Base-by-base conservation (phyloP, 2,888 invertebrate genomes). In the Rutpela maculata region DNA sequence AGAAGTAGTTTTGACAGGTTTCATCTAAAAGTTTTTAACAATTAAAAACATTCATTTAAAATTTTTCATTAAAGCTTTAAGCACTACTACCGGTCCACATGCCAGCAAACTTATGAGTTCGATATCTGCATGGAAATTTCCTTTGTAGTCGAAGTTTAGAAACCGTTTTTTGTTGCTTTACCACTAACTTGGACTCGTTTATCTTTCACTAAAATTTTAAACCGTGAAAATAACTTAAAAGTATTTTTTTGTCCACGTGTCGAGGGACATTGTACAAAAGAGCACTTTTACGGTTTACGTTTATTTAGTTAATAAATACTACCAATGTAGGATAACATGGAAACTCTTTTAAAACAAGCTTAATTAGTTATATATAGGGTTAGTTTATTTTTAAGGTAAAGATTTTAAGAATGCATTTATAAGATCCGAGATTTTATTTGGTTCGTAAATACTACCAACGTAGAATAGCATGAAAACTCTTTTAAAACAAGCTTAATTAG, bases 21-120 rank as follows among this genome's bases (percentile, higher is more conserved):
- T 19, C 56, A 57, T 56, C 31, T 56, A 17, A 26, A 68, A 68
- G 26, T 68, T 68, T 69, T 57, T 56, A 69, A 57, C 69, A 69
- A 69, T 69, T 69, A 69, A 57, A 69, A 35, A 19, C 65, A 43
- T 38, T 57, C 56, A 15, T 69, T 69, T 69, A 31, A 57, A 69
- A 69, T 35, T 69, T 59, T 69, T 57, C 69, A 35, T 57, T 38
- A 56, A 31, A 17, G 69, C 69, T 31, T 35, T 57, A 18, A 55
- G 35, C 69, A 18, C 7, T 7, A 18, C 7, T 7, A 35, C 31
- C 35, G 62, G 18, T n/a, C 7, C 17, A n/a, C 62, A 11, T 31
- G n/a, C 62, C 62, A 7, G 65, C 19, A 12, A 65, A 59, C 31
- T 57, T 31, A 15, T 11, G 35, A 31, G 57, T 35, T 69, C 57